phyloP scores from a whole-genome alignment of 1,140 invertebrate genomes.

The Drosophila ogumai region DNA sequence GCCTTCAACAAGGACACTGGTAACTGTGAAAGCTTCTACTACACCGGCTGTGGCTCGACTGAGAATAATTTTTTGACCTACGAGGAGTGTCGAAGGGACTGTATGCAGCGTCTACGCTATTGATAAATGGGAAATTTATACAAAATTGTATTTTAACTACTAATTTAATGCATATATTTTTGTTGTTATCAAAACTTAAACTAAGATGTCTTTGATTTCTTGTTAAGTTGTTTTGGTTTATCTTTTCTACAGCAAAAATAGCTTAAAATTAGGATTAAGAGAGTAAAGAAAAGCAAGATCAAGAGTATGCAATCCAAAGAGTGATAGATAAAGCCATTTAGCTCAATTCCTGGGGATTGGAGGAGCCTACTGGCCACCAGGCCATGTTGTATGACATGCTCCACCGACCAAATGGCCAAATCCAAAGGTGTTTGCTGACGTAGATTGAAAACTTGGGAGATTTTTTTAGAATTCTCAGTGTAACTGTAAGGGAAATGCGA shows the following conservation, averaged over 20 bases:
- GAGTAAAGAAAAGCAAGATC: not conserved
- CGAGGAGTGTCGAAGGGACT: constrained; percentile 79
- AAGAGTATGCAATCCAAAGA: constrained; percentile 68
- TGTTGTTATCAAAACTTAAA: constrained; percentile 5
- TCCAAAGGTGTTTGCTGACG: constrained; percentile 87
- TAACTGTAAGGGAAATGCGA: constrained; percentile 73
- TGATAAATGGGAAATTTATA: constrained; percentile 1
- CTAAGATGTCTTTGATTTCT: constrained; percentile 37
- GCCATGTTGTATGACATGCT: constrained; percentile 87
- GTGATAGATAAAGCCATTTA: constrained; percentile 81
- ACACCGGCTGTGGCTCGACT: constrained; percentile 72
- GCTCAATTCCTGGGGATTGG: constrained; percentile 82
- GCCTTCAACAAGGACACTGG: constrained; percentile 70
- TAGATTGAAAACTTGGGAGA: constrained; percentile 88
- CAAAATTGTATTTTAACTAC: not conserved
- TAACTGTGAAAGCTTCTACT: constrained; percentile 80
- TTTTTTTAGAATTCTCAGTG: constrained; percentile 84
- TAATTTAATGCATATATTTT: constrained; percentile 28
- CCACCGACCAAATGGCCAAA: constrained; percentile 89
- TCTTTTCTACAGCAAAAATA: constrained; percentile 5
- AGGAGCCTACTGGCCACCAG: constrained; percentile 85
- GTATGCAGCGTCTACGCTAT: constrained; percentile 71
- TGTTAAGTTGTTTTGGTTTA: not conserved
- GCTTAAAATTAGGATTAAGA: constrained; percentile 7
- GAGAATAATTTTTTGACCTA: constrained; percentile 78